Base-by-base conservation (phyloP, 2,888 invertebrate genomes). In the Flexamia atlantica region DNA sequence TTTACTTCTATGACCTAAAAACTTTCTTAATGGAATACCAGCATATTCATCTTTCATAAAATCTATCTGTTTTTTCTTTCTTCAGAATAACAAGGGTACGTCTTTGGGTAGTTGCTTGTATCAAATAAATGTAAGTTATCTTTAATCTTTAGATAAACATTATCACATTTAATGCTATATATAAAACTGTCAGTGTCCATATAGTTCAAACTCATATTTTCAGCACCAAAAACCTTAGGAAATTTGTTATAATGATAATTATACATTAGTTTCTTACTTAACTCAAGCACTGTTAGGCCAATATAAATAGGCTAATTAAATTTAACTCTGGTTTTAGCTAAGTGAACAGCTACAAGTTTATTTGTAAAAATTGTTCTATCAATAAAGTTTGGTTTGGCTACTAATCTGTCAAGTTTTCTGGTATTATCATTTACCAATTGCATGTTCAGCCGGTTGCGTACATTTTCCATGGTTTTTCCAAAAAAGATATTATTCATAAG, bases 231-330 rank as follows among this genome's bases (percentile, higher is more conserved):
- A 5, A 36, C 28, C 9, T 28, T 4, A 30, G 30, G 30, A 25
- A 68, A 36, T 7, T 17, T n/a, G 7, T 36, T n/a, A 40, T 72
- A 40, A 40, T 40, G 36, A 42, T 23, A 72, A 1, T 72, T 9
- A 40, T 72, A 72, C 72, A 72, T 72, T 4, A 72, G 4, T 23
- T 2, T 60, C 46, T 80, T 80, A 42, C 28, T 10, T 14, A 82
- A n/a, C 3, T 85, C 85, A 17, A 85, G 40, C 5, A 85, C 28
- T 17, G 50, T 68, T n/a, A 84, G 17, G 0, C 85, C 85, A 12
- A 76, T 53, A 50, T 64, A 82, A 28, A 85, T 85, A 1, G 84
- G 82, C 23, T 81, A 74, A 53, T 85, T 46, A 14, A 84, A 81
- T 3, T 53, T 14, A 5, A 85, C n/a, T n/a, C 28, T 85, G 12